Base-by-base conservation (phyloP, 2,113 vertebrate species). In the Campylomormyrus numenius region DNA sequence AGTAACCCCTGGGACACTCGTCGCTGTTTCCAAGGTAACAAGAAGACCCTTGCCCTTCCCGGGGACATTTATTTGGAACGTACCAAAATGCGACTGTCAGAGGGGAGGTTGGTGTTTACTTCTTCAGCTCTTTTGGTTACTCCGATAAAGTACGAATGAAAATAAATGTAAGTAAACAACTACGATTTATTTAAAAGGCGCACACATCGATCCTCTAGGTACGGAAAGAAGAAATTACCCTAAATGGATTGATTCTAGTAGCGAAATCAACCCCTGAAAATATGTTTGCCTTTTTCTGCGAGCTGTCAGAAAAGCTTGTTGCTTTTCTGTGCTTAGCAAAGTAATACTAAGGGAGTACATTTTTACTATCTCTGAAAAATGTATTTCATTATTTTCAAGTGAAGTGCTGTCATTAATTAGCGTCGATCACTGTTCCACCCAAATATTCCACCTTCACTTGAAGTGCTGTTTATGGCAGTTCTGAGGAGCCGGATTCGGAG, bases 221-320 rank as follows among this genome's bases (percentile, higher is more conserved):
- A 19, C 15, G 0, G 27, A 89, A 58, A 10, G 45, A 27, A 31
- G 13, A 77, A 89, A 24, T 9, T 1, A 5, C 11, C 7, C n/a
- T 21, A 85, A 62, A 85, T 50, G 5, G 13, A 31, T 58, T 85
- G 24, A 15, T 48, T 62, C 31, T 45, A 5, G 5, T 62, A 31
- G 11, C 4, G 7, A 77, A 85, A 53, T 58, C 89, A 85, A 89
- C 90, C 90, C 89, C 89, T 84, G 53, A 42, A 45, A 74, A 66
- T 58, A 45, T 24, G 88, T 87, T 85, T 56, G 92, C 92, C 89
- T 53, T 89, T 92, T 94, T 94, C 94, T 92, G 94, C 94, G 94
- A 96, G 95, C 95, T 96, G 95, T 95, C 94, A 95, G 95, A 96
- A 93, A 94, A 94, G 95, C 95, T 95, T 95, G 95, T 96, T 95